Evolutionary conservation across 1,140 invertebrate genomes (phyloP), one percentile per base, ranked within the genome.

Genomic region (Sycobia sp.): DNA sequence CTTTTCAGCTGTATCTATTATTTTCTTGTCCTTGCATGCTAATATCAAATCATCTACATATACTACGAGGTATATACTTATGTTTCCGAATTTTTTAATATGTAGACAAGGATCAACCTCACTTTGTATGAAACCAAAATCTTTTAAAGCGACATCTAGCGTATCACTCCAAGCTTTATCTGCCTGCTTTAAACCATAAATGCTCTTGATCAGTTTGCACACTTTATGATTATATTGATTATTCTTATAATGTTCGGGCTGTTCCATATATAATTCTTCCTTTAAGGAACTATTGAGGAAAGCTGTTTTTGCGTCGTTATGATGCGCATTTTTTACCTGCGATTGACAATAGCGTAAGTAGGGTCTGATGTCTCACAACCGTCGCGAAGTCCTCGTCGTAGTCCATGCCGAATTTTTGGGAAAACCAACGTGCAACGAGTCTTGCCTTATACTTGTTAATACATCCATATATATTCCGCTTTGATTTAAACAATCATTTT

Each of bases 261-360:
- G 72, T 46, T 71, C 62, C 76, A 82, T 80, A 54, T 78, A 82
- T 2, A 83, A 73, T 10, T 69, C 29, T 32, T 32, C 29, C 11
- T 32, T 32, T 11, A 32, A 32, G 5, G 29, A 7, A 32, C 29
- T 32, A 49, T 78, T 67, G 0, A 77, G 57, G 59, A 73, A 80
- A 13, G 75, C 74, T 10, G 71, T 79, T 36, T 65, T 70, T 2
- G 75, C 69, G 66, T 79, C 76, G n/a, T 71, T 63, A 50, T 80
- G 78, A 0, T 64, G n/a, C 13, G 76, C 44, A 9, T 38, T 69
- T 62, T 43, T 75, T 79, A 71, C 82, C 71, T 29, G 80, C 65
- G 60, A 82, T 75, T 9, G 76, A 71, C 22, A 79, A 68, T 32
- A 74, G 70, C 3, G 32, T 58, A 8, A 20, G 74, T 44, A 81